These are phyloP conservation scores for Arrhamphus sclerolepis DNA, from an alignment of 2,797 vertebrate genomes.

Conservation along the genomic window DNA sequence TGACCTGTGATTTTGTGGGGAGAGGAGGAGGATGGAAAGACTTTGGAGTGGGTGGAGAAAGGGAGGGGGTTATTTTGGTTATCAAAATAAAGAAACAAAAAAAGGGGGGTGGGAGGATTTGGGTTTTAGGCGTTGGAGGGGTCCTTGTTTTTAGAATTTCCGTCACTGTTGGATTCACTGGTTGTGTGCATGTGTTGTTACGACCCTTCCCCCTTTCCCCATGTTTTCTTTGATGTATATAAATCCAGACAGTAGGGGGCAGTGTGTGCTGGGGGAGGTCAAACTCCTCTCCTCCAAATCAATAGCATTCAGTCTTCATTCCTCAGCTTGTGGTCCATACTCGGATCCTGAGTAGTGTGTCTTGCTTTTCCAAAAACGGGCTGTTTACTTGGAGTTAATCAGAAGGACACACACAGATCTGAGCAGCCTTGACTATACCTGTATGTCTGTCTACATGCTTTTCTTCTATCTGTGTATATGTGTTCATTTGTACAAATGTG, in stretches of 20 bases:
- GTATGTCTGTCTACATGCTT: slow-evolving; percentile 73
- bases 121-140: slow-evolving; percentile 75
- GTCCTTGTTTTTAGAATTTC: slow-evolving; percentile 82
- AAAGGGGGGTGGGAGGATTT: slow-evolving; percentile 61
- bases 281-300: slow-evolving; percentile 78
- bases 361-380: slow-evolving; percentile 82
- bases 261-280: slow-evolving; percentile 78
- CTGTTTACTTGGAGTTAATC: slow-evolving; percentile 83
- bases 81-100: slow-evolving; percentile 49
- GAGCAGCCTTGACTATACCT: slow-evolving; percentile 64
- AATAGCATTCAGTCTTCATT: slow-evolving; percentile 80
- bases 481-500: slow-evolving; percentile 78
- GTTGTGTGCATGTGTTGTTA: slow-evolving; percentile 77
- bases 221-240: slow-evolving; percentile 83
- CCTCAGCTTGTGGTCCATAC: slow-evolving; percentile 72
- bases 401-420: slow-evolving; percentile 77
- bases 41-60: slow-evolving; percentile 67
- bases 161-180: slow-evolving; percentile 80
- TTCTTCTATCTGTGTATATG: slow-evolving; percentile 72
- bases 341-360: slow-evolving; percentile 76
- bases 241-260: slow-evolving; percentile 80
- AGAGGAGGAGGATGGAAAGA: slow-evolving; percentile 69
- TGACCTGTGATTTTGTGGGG: slow-evolving; percentile 81
- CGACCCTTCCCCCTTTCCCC: slow-evolving; percentile 59
- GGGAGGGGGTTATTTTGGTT: slow-evolving; percentile 75